Evolutionary conservation across 2,113 vertebrate species (phyloP).

Genomic region (Leuciscus idus): DNA sequence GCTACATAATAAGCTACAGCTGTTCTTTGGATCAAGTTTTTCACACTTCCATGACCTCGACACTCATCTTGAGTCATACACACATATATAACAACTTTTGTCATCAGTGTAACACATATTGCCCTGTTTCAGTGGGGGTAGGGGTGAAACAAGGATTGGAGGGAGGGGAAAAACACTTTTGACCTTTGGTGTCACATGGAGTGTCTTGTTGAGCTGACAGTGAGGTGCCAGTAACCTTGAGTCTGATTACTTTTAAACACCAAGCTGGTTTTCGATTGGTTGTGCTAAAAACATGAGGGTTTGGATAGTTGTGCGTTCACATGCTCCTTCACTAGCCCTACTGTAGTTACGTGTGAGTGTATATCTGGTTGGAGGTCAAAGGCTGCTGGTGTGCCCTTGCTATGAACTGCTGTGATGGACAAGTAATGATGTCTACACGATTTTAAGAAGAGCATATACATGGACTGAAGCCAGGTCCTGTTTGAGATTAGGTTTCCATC

Average conservation of each 20-base stretch:
- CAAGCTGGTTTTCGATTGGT: slow-evolving; percentile 4
- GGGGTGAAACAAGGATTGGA: neutral
- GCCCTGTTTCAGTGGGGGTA: slow-evolving; percentile 2
- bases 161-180: slow-evolving; percentile 2
- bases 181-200: slow-evolving; percentile 49
- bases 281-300: neutral
- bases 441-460: neutral
- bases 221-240: slow-evolving; percentile 31
- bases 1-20: neutral
- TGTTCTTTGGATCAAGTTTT: slow-evolving; percentile 15
- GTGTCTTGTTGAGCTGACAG: slow-evolving; percentile 28
- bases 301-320: neutral
- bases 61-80: slow-evolving; percentile 4
- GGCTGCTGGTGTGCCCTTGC: slow-evolving; percentile 65
- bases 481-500: slow-evolving; percentile 33
- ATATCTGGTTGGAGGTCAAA: slow-evolving; percentile 38
- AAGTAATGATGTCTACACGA: slow-evolving; percentile 36
- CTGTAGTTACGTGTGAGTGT: neutral
- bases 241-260: slow-evolving; percentile 44
- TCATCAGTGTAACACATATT: slow-evolving; percentile 2
- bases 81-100: neutral
- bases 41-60: slow-evolving; percentile 4
- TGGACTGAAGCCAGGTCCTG: slow-evolving; percentile 22
- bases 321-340: neutral
- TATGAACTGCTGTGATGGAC: slow-evolving; percentile 59